Base-by-base conservation (phyloP, 2,888 invertebrate genomes). In the Synanthedon tipuliformis region DNA sequence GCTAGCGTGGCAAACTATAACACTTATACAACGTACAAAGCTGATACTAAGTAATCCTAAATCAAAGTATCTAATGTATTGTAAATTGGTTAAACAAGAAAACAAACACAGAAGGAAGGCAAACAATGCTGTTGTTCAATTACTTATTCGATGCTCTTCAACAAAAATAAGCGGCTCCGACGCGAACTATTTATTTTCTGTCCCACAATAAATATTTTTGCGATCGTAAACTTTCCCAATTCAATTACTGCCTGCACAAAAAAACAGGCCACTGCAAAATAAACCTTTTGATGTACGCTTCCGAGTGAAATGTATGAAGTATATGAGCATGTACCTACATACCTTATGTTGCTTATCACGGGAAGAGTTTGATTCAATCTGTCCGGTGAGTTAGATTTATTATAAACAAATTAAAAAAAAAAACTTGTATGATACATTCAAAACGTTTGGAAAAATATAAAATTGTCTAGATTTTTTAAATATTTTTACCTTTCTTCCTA, bases 201-300 rank as follows among this genome's bases (percentile, higher is more conserved):
- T 61, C 60, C 61, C 60, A 66, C 65, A 63, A 67, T 64, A 73
- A 71, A 75, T 69, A 71, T 78, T 74, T 72, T 71, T 66, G 65
- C 60, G 64, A 68, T 71, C 69, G 68, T 71, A 75, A 75, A 80
- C 72, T 74, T 75, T 68, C 63, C 70, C 72, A 75, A 76, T 78
- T 76, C 76, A 82, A 79, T 80, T 78, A 78, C 68, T 58, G 56
- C 57, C 61, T 57, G 61, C 61, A 68, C 68, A 74, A 78, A 71
- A 23, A 68, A 72, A 71, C 69, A 73, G 66, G 65, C 69, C 68
- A 70, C 71, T 70, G 77, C 73, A 72, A 78, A 78, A 73, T 73
- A 73, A 74, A 73, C 72, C 70, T 75, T 75, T 73, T 73, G 71
- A 50, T 50, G 50, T 50, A 12, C 15, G 40, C 50, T 34, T 18